Evolutionary conservation across 2,113 vertebrate species (phyloP).

Genomic region (Sinocyclocheilus grahami): DNA sequence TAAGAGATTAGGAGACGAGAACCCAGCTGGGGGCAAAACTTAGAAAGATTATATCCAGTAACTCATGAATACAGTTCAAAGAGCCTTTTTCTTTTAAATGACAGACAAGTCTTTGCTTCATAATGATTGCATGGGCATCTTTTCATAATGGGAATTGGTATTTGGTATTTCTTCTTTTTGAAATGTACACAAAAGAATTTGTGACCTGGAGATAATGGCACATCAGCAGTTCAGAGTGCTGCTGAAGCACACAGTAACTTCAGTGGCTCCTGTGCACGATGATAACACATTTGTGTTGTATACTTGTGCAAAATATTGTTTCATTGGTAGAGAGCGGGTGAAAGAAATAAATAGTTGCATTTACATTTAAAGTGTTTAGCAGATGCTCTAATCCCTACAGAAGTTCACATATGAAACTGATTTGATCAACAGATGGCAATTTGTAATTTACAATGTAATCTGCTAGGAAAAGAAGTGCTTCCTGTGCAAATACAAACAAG

Average conservation of each 20-base stretch:
- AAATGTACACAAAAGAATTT: conserved; percentile 25
- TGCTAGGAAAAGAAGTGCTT: neutral
- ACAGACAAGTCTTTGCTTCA: conserved; percentile 6
- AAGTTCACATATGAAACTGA: neutral
- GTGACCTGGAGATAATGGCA: neutral
- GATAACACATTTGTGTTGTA: conserved; percentile 5
- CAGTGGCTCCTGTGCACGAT: neutral
- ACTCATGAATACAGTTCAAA: conserved; percentile 30
- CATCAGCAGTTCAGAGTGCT: conserved; percentile 13
- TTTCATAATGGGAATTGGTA: conserved; percentile 2
- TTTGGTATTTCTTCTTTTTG: conserved; percentile 16
- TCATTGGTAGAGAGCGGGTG: neutral
- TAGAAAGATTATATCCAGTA: conserved; percentile 31
- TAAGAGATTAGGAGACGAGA: neutral
- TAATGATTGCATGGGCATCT: conserved; percentile 21
- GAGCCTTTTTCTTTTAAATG: conserved; percentile 31
- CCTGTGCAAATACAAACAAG: neutral
- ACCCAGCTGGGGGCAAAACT: conserved; percentile 31
- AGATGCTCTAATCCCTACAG: neutral
- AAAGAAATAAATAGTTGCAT: neutral
- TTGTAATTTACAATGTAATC: conserved; percentile 6
- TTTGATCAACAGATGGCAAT: conserved; percentile 15
- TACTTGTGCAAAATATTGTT: neutral
- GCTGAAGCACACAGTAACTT: conserved; percentile 15
- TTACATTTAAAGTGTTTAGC: conserved; percentile 5